Conservation (phyloP, 1,140 invertebrate genomes). For the Micrasema longulum region DNA sequence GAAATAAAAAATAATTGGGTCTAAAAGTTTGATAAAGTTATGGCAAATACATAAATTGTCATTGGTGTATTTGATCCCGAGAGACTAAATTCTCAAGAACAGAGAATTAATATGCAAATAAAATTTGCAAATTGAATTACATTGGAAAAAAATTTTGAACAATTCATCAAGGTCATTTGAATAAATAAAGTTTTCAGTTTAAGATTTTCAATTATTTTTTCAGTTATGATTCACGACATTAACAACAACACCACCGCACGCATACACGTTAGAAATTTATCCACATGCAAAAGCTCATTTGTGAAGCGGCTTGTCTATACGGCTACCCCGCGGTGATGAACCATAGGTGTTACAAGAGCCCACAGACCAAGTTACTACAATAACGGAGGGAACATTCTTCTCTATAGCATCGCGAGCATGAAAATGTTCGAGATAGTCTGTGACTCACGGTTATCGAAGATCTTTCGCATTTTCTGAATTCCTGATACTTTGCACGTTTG, state of each 20-base stretch:
- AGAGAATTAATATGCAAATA: too few species aligned
- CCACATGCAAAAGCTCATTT: conserved; percentile 25
- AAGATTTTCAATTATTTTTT: too few species aligned
- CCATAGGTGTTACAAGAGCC: conserved; percentile 16
- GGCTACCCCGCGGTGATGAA: conserved; percentile 18
- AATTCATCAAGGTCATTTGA: too few species aligned
- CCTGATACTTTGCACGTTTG: conserved; percentile 22
- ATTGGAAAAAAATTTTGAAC: too few species aligned
- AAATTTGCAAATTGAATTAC: too few species aligned
- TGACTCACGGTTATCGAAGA: conserved; percentile 24
- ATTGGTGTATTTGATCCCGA: too few species aligned
- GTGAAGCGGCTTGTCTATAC: conserved; percentile 25
- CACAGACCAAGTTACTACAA: neutral
- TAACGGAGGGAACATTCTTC: neutral
- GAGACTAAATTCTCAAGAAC: too few species aligned
- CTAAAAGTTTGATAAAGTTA: too few species aligned
- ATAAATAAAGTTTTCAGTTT: too few species aligned
- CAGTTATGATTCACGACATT: too few species aligned
- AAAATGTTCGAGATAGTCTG: neutral
- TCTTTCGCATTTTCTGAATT: conserved; percentile 28
- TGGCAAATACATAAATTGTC: too few species aligned
- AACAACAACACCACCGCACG: conserved; percentile 1
- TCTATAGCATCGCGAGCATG: neutral
- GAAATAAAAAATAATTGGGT: too few species aligned
- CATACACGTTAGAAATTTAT: conserved; percentile 1